A percentile compares a stretch with the other conserved stretches of the same genome.
Evolutionary conservation across 2,797 vertebrate genomes (phyloP).

Genomic region (Darevskia mixta): DNA sequence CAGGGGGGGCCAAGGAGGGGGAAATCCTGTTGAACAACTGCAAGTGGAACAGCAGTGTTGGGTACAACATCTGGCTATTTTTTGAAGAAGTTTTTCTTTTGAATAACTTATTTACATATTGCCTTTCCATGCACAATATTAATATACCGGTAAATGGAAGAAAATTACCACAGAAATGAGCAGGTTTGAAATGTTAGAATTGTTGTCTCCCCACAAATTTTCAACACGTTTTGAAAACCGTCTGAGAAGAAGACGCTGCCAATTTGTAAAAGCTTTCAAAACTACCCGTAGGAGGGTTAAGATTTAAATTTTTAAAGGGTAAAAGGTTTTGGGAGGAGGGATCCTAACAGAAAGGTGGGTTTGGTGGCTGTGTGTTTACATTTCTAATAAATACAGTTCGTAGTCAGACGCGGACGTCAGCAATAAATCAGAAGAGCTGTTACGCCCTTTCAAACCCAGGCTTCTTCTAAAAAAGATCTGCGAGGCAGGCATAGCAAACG

Average conservation of each 20-base stretch:
- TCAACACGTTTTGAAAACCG: background rate
- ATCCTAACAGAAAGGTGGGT: background rate
- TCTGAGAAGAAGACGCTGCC: background rate
- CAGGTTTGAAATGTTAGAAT: background rate
- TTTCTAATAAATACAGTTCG: background rate
- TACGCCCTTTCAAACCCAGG: background rate
- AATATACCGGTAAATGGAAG: background rate
- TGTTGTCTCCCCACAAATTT: background rate
- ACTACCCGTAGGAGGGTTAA: background rate
- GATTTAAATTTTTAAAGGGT: background rate
- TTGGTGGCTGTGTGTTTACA: background rate
- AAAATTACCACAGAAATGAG: background rate
- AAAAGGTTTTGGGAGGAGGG: background rate
- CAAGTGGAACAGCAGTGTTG: no score
- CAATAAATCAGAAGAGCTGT: background rate
- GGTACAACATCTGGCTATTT: background rate
- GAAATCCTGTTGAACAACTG: no score
- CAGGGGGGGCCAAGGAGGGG: no score
- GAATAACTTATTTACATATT: background rate
- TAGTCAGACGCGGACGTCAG: background rate
- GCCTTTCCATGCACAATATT: background rate
- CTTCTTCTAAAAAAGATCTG: slow-evolving; percentile 16
- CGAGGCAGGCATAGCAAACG: slow-evolving; percentile 5
- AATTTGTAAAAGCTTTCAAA: background rate
- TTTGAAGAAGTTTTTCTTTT: background rate